These are phyloP conservation scores for Tychaedon coryphoeus DNA, from an alignment of 2,113 vertebrate species.

Conservation along the genomic window DNA sequence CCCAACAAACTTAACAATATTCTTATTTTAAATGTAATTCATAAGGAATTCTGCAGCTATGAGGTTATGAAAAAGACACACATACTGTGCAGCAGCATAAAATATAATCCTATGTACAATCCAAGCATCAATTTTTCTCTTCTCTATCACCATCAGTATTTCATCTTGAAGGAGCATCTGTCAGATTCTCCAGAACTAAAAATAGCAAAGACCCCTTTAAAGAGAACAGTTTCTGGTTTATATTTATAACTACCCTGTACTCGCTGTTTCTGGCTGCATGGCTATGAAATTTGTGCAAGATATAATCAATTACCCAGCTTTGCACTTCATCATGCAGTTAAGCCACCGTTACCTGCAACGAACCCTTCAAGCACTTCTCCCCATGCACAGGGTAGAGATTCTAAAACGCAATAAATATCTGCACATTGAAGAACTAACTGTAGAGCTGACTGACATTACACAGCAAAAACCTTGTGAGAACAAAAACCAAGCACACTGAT, in stretches of 20 bases:
- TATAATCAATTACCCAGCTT: conserved; percentile 58
- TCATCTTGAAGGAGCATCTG: conserved; percentile 62
- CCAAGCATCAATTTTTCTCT: conserved; percentile 46
- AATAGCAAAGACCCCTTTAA: conserved; percentile 64
- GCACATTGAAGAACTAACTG: conserved; percentile 53
- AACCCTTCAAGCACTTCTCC: conserved; percentile 33
- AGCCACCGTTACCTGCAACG: conserved; percentile 27
- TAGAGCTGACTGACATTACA: conserved; percentile 74
- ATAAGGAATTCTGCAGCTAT: conserved; percentile 11
- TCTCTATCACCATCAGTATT: conserved; percentile 32
- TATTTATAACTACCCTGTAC: conserved; percentile 52
- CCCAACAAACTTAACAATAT: background rate
- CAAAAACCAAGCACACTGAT: conserved; percentile 70
- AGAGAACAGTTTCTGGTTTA: conserved; percentile 49
- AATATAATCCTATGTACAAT: conserved; percentile 47
- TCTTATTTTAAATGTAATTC: conserved; percentile 11
- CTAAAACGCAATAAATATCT: conserved; percentile 63
- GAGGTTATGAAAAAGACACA: conserved; percentile 26
- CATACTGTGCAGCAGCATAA: conserved; percentile 39
- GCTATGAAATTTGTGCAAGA: conserved; percentile 29
- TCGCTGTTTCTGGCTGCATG: background rate
- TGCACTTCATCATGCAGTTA: conserved; percentile 57
- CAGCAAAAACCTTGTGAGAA: conserved; percentile 76
- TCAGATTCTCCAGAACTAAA: conserved; percentile 61
- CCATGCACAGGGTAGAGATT: conserved; percentile 38